Evolutionary conservation across 2,797 vertebrate species (phyloP).

Genomic region (Schizothorax lantsangensis): DNA sequence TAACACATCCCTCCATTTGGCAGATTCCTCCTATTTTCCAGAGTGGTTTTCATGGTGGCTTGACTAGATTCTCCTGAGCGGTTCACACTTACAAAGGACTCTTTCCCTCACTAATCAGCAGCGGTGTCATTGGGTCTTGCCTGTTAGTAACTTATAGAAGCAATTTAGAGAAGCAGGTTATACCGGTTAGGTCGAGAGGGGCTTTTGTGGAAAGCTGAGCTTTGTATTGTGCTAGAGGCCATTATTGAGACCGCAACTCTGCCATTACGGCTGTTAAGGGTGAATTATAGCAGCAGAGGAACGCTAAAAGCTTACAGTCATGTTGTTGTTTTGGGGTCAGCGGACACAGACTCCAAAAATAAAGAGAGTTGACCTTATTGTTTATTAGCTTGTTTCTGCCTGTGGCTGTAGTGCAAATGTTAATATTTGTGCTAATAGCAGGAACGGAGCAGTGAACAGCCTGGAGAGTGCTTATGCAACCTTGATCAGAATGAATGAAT

Average conservation of each 20-base stretch:
- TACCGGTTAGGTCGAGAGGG: background rate
- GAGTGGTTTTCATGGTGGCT: constrained; percentile 54
- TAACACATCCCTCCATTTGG: constrained; percentile 23
- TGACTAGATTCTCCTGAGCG: constrained; percentile 56
- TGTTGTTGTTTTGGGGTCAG: constrained; percentile 46
- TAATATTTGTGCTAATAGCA: constrained; percentile 23
- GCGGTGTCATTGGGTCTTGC: constrained; percentile 51
- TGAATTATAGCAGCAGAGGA: constrained; percentile 53
- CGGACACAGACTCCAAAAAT: constrained; percentile 26
- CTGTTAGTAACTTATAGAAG: constrained; percentile 61
- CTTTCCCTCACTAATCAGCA: constrained; percentile 44
- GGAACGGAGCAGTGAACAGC: constrained; percentile 1
- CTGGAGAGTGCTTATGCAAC: background rate
- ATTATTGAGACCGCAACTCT: constrained; percentile 59
- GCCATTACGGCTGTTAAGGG: constrained; percentile 49
- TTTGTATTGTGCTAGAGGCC: constrained; percentile 32
- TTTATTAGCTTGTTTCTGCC: constrained; percentile 39
- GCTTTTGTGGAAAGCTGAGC: constrained; percentile 36
- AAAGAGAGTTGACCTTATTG: constrained; percentile 43
- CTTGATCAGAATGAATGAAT: constrained; percentile 3
- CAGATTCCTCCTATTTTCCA: constrained; percentile 36
- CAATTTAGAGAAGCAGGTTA: constrained; percentile 51
- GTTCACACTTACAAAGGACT: background rate
- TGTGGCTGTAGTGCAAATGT: constrained; percentile 14
- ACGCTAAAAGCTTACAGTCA: constrained; percentile 46